Evolutionary conservation across 2,113 vertebrate genomes (phyloP).

Genomic region (Apteryx mantelli): DNA sequence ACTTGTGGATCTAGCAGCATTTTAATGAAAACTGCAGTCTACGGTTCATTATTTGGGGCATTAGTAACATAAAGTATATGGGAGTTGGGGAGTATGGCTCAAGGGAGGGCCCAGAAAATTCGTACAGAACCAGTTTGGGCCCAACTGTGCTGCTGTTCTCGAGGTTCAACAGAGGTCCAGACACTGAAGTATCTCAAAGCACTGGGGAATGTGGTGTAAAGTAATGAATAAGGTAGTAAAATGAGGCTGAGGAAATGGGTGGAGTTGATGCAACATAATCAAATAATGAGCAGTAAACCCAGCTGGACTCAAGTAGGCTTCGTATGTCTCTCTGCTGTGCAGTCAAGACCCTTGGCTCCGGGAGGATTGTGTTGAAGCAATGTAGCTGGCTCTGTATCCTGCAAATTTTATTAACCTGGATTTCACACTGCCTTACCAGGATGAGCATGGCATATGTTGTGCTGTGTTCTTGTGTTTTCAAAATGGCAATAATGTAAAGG

Average conservation of each 20-base stretch:
- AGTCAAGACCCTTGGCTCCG: background rate
- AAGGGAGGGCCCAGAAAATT: background rate
- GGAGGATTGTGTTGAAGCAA: background rate
- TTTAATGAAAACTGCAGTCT: background rate
- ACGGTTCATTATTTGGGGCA: background rate
- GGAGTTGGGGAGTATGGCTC: background rate
- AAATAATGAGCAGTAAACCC: background rate
- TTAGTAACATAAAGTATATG: background rate
- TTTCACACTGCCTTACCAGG: background rate
- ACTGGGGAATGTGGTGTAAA: background rate
- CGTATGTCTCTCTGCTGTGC: background rate
- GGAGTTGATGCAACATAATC: background rate
- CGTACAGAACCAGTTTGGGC: background rate
- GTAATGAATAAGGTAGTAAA: background rate
- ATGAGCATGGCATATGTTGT: background rate
- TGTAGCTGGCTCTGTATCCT: rapidly evolving
- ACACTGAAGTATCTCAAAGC: background rate
- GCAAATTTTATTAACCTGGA: background rate
- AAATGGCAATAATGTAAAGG: background rate
- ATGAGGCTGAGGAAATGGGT: background rate
- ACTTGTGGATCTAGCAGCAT: background rate
- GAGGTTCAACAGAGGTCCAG: background rate
- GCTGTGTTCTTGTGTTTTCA: background rate
- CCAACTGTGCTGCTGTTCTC: background rate
- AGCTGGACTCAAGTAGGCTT: too few relatives aligned